Conservation (phyloP, 2,888 invertebrate genomes). For the Pseudococcus jackbeardsleyi region DNA sequence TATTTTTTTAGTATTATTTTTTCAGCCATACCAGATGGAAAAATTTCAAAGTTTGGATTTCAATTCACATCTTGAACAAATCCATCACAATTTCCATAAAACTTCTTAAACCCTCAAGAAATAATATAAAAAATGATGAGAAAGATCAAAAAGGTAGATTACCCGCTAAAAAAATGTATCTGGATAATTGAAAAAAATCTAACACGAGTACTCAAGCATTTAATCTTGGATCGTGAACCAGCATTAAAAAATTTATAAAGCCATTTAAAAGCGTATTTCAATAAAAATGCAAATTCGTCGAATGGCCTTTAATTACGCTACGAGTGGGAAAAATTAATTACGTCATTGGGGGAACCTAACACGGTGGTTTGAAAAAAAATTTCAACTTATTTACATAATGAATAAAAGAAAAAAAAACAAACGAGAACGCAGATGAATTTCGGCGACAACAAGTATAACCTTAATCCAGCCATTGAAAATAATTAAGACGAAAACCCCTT, state of each 20-base stretch:
- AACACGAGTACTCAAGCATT: background rate
- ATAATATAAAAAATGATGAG: too few relatives aligned
- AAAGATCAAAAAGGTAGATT: background rate
- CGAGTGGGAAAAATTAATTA: conserved; percentile 37
- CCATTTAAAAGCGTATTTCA: conserved; percentile 36
- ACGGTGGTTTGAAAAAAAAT: conserved; percentile 1
- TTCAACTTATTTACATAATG: conserved; percentile 53
- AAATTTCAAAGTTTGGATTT: too few relatives aligned
- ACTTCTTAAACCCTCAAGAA: too few relatives aligned
- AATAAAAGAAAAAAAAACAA: conserved; percentile 41
- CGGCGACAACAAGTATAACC: conserved; percentile 41
- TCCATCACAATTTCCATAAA: too few relatives aligned
- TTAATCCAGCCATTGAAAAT: conserved; percentile 40
- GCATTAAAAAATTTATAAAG: conserved; percentile 38
- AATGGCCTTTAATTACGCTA: conserved; percentile 47
- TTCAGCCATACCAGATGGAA: too few relatives aligned
- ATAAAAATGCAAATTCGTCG: conserved; percentile 34
- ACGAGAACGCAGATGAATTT: conserved; percentile 35
- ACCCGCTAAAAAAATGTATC: background rate
- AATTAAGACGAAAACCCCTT: background rate
- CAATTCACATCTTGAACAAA: too few relatives aligned
- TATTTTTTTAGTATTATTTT: too few relatives aligned
- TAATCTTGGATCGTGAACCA: conserved; percentile 17
- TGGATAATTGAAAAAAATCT: conserved; percentile 11
- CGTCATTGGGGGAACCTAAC: background rate